A percentile compares a stretch with the other conserved stretches of the same genome.
phyloP scores from a whole-genome alignment of 2,797 vertebrate species.

The Tamandua tetradactyla region DNA sequence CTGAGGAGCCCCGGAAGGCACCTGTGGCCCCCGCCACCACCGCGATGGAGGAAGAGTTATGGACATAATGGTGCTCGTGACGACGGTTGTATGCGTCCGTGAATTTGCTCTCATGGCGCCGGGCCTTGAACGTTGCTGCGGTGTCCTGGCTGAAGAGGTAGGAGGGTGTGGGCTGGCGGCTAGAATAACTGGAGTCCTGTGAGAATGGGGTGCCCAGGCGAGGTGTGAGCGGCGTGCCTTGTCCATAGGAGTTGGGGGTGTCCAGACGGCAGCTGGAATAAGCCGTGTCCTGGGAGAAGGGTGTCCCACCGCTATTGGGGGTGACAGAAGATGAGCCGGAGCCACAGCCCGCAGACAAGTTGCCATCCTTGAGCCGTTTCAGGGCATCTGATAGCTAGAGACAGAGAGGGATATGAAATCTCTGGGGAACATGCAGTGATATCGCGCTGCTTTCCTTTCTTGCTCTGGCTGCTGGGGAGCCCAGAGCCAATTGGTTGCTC shows the following conservation, averaged over 20 bases:
- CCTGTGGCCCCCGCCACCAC: not conserved
- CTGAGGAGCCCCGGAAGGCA: constrained; percentile 82
- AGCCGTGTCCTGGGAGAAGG: constrained; percentile 95
- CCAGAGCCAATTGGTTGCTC: not conserved
- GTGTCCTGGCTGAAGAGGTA: constrained; percentile 92
- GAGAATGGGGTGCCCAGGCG: constrained; percentile 96
- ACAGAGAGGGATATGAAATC: not conserved
- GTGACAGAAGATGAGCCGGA: constrained; percentile 88
- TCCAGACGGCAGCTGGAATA: constrained; percentile 97
- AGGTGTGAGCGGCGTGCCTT: constrained; percentile 94
- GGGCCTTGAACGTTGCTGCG: constrained; percentile 89
- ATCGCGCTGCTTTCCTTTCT: not conserved
- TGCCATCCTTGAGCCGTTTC: constrained; percentile 93
- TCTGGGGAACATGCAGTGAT: rapidly evolving
- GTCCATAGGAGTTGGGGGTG: constrained; percentile 94
- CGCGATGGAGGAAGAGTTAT: constrained; percentile 85
- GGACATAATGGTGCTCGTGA: constrained; percentile 94
- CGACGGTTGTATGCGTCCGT: constrained; percentile 97
- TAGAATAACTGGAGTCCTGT: constrained; percentile 97
- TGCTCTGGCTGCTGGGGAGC: not conserved
- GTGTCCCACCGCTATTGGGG: constrained; percentile 93
- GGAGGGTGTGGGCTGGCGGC: constrained; percentile 95
- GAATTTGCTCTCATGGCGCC: constrained; percentile 95
- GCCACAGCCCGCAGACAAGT: constrained; percentile 85
- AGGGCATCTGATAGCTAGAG: constrained; percentile 92